Conservation (phyloP, 2,888 invertebrate species). For the Silvanus unidentatus region DNA sequence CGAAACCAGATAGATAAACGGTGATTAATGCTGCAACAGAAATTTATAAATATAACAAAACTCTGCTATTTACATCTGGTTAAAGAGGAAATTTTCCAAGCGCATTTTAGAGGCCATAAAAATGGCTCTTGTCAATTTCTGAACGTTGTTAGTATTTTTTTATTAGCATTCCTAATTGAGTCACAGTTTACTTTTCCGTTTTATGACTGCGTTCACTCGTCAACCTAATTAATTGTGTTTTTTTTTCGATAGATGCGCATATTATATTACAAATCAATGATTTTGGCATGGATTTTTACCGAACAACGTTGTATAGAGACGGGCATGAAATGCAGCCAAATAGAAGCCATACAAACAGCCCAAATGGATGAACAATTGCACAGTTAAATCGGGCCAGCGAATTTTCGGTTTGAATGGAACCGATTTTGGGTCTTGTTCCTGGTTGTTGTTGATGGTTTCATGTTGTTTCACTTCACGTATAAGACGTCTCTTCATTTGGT, state of each 20-base stretch:
- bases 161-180: too few species aligned
- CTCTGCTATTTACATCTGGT: too few species aligned
- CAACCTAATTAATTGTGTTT: too few species aligned
- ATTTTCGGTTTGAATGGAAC: conserved; percentile 54
- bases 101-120: too few species aligned
- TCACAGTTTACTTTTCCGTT: too few species aligned
- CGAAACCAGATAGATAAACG: conserved; percentile 71
- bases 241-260: too few species aligned
- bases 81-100: too few species aligned
- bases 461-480: conserved; percentile 7
- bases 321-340: conserved; percentile 57
- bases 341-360: conserved; percentile 66
- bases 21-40: conserved; percentile 55
- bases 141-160: too few species aligned
- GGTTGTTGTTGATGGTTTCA: conserved; percentile 14
- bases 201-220: too few species aligned
- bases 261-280: conserved; percentile 11
- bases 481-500: conserved; percentile 13
- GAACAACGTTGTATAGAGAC: conserved; percentile 61
- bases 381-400: conserved; percentile 67
- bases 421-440: conserved; percentile 18
- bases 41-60: conserved; percentile 23
- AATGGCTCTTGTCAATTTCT: too few species aligned
- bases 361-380: conserved; percentile 63
- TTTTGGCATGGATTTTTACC: conserved; percentile 48